These are phyloP conservation scores for Nasonovia ribisnigri DNA, from an alignment of 2,888 invertebrate species.

Conservation along the genomic window DNA sequence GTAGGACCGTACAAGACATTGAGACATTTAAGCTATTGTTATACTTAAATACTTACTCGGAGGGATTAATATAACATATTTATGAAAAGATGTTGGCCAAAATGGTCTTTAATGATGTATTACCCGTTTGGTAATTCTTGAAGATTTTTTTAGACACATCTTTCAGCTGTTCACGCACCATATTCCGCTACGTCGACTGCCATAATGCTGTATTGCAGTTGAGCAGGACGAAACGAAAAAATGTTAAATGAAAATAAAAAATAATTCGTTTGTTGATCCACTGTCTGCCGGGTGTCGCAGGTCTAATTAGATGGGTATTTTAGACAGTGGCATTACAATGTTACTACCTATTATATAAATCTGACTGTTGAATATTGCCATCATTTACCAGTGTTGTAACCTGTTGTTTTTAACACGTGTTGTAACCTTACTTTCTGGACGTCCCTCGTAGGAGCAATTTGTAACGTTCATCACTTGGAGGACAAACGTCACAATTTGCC, in stretches of 20 bases:
- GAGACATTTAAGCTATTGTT: background rate
- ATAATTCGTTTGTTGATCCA: fast-evolving
- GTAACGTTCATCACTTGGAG: background rate
- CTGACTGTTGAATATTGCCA: background rate
- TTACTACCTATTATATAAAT: too few relatives aligned
- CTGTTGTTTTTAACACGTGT: too few relatives aligned
- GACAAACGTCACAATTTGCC: background rate
- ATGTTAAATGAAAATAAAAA: background rate
- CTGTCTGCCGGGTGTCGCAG: background rate
- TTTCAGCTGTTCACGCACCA: background rate
- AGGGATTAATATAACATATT: background rate
- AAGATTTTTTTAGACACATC: background rate
- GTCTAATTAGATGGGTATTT: background rate
- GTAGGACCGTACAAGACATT: background rate
- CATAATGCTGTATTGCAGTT: background rate
- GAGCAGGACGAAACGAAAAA: background rate
- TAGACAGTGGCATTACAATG: background rate
- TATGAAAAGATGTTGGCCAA: background rate
- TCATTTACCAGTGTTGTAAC: background rate
- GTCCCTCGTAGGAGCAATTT: background rate
- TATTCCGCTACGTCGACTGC: background rate
- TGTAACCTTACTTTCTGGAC: background rate
- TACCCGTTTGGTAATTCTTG: background rate
- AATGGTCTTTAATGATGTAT: background rate
- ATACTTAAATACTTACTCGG: background rate